These are phyloP conservation scores for Chondrilla cf. caribensis DNA, from an alignment of 37 sponge, comb jelly and placozoan genomes.

Conservation along the genomic window DNA sequence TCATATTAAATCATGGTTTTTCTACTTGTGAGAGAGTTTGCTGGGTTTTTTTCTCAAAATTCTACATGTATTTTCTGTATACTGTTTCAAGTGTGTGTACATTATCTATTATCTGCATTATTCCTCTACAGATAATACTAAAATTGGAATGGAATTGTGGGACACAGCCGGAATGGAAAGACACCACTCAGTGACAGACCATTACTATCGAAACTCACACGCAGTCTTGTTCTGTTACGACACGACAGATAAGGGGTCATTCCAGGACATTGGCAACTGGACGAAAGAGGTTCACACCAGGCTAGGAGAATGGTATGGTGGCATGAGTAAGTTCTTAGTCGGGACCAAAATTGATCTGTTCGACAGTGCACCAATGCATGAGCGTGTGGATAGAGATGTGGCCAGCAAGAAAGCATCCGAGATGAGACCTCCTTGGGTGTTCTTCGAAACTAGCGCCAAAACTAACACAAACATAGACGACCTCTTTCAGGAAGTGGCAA, in stretches of 20 bases:
- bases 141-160: constrained; percentile 21
- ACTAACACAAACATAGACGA: neutral
- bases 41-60: too few relatives aligned
- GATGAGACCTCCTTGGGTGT: neutral
- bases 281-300: neutral
- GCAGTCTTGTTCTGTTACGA: constrained; percentile 18
- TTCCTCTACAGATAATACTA: too few relatives aligned
- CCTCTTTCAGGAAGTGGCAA: neutral
- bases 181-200: neutral
- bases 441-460: constrained; percentile 16
- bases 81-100: too few relatives aligned
- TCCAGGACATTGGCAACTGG: constrained; percentile 1
- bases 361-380: neutral
- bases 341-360: neutral
- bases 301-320: neutral
- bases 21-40: too few relatives aligned
- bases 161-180: constrained; percentile 19
- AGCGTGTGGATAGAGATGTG: neutral
- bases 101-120: too few relatives aligned
- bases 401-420: neutral
- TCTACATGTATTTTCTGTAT: too few relatives aligned
- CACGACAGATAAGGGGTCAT: neutral
- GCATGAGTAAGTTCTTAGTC: neutral
- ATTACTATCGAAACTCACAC: neutral
- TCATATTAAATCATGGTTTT: too few relatives aligned